Percentiles rank a stretch among this genome's conserved stretches.
Conservation (phyloP, 2,797 vertebrate species). For the Philypnodon macrostomus region DNA sequence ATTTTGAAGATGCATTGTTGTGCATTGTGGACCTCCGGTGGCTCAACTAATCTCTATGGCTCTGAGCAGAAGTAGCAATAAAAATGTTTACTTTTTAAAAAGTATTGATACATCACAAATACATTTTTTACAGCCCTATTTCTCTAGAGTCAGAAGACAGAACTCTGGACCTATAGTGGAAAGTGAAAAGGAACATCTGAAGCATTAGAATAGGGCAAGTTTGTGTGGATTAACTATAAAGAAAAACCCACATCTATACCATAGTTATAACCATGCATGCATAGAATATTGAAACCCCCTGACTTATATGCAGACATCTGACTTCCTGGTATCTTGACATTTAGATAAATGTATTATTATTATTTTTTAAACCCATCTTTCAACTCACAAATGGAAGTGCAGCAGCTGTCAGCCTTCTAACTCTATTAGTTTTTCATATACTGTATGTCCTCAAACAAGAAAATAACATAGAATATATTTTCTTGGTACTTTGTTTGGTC, state of each 20-base stretch:
- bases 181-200: constrained; percentile 21
- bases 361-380: constrained; percentile 50
- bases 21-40: too few relatives aligned
- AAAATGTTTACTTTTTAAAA: too few relatives aligned
- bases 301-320: too few relatives aligned
- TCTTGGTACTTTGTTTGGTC: constrained; percentile 13
- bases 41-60: too few relatives aligned
- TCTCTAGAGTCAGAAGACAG: too few relatives aligned
- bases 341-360: constrained; percentile 52
- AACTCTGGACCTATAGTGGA: constrained; percentile 1
- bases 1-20: too few relatives aligned
- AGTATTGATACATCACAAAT: too few relatives aligned
- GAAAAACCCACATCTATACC: not conserved
- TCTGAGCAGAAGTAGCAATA: too few relatives aligned
- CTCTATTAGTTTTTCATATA: constrained; percentile 35
- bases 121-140: too few relatives aligned
- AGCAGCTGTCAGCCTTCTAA: constrained; percentile 56
- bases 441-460: constrained; percentile 16
- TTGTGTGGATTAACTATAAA: constrained; percentile 12
- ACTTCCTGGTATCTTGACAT: constrained; percentile 41
- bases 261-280: not conserved
- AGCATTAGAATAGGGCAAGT: not conserved
- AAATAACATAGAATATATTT: constrained; percentile 30
- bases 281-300: constrained; percentile 28
- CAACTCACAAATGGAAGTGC: constrained; percentile 30